Conservation (phyloP, 2,888 invertebrate genomes). For the Melinaea menophilus region DNA sequence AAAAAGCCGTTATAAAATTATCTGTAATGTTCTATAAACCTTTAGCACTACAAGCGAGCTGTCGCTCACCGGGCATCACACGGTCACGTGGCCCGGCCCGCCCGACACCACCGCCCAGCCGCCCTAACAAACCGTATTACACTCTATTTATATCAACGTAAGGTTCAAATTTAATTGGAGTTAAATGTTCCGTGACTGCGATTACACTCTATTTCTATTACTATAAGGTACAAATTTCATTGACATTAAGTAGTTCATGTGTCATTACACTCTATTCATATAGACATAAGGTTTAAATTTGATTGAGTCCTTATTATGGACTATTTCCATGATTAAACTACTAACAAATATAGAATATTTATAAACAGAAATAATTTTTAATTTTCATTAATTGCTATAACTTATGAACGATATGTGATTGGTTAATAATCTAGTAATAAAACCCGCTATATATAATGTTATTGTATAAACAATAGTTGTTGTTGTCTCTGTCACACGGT, state of each 20-base stretch:
- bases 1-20: not conserved
- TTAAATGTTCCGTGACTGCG: not conserved
- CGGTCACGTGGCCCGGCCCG: conserved; percentile 74
- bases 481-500: no score
- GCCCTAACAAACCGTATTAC: conserved; percentile 54
- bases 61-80: conserved; percentile 73
- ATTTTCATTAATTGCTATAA: no score
- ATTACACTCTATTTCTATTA: not conserved
- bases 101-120: conserved; percentile 60
- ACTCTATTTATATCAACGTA: conserved; percentile 5
- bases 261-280: not conserved
- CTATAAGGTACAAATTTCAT: not conserved
- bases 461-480: no score
- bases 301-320: no score
- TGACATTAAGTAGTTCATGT: not conserved
- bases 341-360: no score
- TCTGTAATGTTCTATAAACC: conserved; percentile 20
- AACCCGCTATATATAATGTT: no score
- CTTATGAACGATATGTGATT: no score
- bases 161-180: not conserved
- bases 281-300: no score
- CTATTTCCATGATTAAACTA: no score
- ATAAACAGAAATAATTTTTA: no score
- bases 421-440: no score
- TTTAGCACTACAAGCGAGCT: conserved; percentile 26